Evolutionary conservation across 2,888 invertebrate genomes (phyloP).

Genomic region (Julus scandinavius): DNA sequence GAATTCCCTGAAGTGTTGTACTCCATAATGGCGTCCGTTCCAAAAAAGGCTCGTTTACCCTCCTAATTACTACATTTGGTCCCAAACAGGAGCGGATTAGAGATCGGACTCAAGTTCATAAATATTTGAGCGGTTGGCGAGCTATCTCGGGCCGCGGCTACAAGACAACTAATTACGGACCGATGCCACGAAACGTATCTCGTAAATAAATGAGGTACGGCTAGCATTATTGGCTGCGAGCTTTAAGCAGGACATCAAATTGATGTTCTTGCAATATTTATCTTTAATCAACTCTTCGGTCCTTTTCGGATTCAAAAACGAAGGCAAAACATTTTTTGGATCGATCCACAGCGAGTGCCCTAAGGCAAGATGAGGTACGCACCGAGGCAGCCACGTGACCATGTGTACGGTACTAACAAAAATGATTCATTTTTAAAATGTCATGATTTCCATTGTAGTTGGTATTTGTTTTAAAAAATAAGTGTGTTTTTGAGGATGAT

Average conservation of each 20-base stretch:
- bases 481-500: too few relatives aligned
- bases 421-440: too few relatives aligned
- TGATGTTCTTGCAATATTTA: conserved; percentile 19
- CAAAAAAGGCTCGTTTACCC: neutral
- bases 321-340: neutral
- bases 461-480: too few relatives aligned
- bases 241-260: conserved; percentile 3
- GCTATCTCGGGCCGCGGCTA: neutral
- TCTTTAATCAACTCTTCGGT: conserved; percentile 21
- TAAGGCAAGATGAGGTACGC: neutral
- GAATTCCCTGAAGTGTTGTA: too few relatives aligned
- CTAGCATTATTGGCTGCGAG: neutral
- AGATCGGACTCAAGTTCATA: neutral
- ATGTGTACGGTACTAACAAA: too few relatives aligned
- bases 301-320: neutral
- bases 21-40: neutral
- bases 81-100: neutral
- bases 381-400: too few relatives aligned
- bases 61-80: neutral
- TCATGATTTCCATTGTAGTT: too few relatives aligned
- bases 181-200: conserved; percentile 33
- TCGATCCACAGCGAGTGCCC: neutral
- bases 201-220: neutral
- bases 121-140: conserved; percentile 4
- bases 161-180: neutral